phyloP scores from a whole-genome alignment of 2,113 vertebrate genomes.

The Dascyllus trimaculatus region DNA sequence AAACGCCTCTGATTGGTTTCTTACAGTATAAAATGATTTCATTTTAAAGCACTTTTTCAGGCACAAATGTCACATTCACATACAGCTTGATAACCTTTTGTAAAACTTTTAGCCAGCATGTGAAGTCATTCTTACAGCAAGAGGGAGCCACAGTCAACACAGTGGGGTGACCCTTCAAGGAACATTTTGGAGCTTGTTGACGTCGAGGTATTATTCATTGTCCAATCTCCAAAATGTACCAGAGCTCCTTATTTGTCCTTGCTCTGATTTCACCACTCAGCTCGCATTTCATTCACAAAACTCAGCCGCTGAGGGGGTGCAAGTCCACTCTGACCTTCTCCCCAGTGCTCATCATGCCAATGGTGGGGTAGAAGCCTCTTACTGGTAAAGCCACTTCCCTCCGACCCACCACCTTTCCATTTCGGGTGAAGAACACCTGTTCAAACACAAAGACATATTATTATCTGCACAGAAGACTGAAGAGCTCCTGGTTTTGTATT shows the following conservation, averaged over 20 bases:
- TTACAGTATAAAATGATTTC: conserved; percentile 28
- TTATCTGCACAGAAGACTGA: not conserved
- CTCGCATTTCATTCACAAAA: not conserved
- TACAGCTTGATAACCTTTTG: conserved; percentile 10
- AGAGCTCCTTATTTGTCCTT: conserved; percentile 9
- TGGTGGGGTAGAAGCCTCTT: conserved; percentile 91
- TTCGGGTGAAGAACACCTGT: conserved; percentile 93
- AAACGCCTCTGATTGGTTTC: conserved; percentile 12
- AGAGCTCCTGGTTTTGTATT: not conserved
- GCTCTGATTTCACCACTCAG: conserved; percentile 2
- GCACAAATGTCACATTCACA: conserved; percentile 41
- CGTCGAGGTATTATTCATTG: conserved; percentile 22
- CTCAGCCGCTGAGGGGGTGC: conserved; percentile 91
- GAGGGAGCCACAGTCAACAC: conserved; percentile 7
- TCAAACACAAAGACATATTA: conserved; percentile 36
- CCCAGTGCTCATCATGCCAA: conserved; percentile 92
- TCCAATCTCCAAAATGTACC: conserved; percentile 22
- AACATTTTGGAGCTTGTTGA: conserved; percentile 40
- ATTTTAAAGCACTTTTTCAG: conserved; percentile 46
- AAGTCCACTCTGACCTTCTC: conserved; percentile 93
- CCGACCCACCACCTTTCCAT: conserved; percentile 91
- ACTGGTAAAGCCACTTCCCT: conserved; percentile 87
- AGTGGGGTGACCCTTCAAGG: conserved; percentile 40
- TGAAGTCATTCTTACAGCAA: conserved; percentile 34
- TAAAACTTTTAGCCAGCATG: conserved; percentile 36